Evolutionary conservation across 2,888 invertebrate genomes (phyloP).

Genomic region (Julus scanicus): DNA sequence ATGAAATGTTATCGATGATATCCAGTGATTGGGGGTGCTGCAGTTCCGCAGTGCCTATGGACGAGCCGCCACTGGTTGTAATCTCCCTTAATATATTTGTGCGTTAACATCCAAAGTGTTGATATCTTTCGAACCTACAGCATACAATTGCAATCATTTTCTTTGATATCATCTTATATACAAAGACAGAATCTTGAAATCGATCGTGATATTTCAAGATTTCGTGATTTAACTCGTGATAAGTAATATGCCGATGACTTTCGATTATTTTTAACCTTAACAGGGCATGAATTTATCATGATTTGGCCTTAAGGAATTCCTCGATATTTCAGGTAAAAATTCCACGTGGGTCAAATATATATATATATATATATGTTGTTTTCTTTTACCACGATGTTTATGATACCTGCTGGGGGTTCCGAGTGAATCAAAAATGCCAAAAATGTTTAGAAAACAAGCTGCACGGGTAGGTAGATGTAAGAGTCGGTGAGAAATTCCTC

Average conservation of each 20-base stretch:
- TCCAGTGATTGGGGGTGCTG: too few species aligned
- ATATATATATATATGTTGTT: not conserved
- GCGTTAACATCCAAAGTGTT: too few species aligned
- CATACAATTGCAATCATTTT: too few species aligned
- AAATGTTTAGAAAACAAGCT: not conserved
- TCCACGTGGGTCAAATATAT: not conserved
- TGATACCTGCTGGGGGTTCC: not conserved
- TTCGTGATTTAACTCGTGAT: not conserved
- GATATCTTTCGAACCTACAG: too few species aligned
- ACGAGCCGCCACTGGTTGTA: too few species aligned
- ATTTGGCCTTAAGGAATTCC: not conserved
- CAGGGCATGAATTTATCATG: not conserved
- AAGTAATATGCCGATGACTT: too few species aligned
- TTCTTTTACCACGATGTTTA: not conserved
- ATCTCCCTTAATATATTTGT: too few species aligned
- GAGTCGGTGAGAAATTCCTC: constrained; percentile 14
- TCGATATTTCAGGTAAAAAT: not conserved
- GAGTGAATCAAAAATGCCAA: constrained; percentile 1
- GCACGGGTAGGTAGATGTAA: not conserved
- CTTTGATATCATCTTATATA: too few species aligned
- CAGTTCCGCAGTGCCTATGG: too few species aligned
- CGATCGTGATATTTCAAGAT: not conserved
- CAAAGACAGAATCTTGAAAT: not conserved
- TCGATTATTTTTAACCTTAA: not conserved
- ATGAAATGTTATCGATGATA: too few species aligned